These are phyloP conservation scores for Zapus hudsonius DNA, from an alignment of 2,113 vertebrate genomes.

Conservation along the genomic window DNA sequence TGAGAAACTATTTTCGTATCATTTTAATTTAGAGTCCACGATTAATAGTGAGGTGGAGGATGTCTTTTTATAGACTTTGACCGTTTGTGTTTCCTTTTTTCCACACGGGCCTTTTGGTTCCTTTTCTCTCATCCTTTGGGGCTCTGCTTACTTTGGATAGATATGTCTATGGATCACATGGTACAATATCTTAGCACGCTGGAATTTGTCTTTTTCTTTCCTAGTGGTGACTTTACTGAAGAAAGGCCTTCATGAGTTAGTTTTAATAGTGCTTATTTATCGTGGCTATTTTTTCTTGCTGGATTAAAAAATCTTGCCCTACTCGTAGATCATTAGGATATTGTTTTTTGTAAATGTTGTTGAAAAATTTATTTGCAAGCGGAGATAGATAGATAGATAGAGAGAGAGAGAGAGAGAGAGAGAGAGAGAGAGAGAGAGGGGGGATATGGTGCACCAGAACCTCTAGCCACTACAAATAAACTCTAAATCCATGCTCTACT, in stretches of 20 bases:
- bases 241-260: neutral
- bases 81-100: neutral
- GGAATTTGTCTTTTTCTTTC: neutral
- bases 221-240: neutral
- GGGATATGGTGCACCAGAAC: too few species aligned
- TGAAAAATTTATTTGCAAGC: too few species aligned
- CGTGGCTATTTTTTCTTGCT: neutral
- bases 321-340: neutral
- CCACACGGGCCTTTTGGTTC: neutral
- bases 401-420: too few species aligned
- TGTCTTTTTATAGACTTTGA: neutral
- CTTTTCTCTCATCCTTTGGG: neutral
- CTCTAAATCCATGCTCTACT: too few species aligned
- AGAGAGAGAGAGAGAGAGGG: too few species aligned
- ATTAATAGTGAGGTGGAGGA: slow-evolving; percentile 23
- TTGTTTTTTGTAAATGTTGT: neutral
- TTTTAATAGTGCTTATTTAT: neutral
- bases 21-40: neutral
- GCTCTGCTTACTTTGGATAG: neutral
- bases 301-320: neutral
- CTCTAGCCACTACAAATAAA: too few species aligned
- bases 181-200: neutral
- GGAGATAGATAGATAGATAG: too few species aligned
- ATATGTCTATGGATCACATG: neutral
- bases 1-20: slow-evolving; percentile 45